These are phyloP conservation scores for Kryptopterus vitreolus DNA, from an alignment of 2,797 vertebrate genomes.

Conservation along the genomic window DNA sequence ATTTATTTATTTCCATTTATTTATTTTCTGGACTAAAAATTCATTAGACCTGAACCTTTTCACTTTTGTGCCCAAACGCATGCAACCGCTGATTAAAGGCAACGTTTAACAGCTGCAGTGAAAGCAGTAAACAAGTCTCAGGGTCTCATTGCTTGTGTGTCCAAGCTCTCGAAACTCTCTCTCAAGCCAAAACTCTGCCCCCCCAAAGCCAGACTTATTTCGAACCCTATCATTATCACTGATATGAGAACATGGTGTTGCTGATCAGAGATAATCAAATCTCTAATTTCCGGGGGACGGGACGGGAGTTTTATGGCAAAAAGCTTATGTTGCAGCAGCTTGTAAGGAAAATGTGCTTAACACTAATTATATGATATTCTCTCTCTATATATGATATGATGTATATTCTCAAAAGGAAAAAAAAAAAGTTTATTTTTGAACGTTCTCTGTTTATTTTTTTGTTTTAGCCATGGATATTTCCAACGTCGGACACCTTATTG, in stretches of 20 bases:
- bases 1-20: no score
- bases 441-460: background rate
- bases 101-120: background rate
- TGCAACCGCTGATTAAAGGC: background rate
- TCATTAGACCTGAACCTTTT: background rate
- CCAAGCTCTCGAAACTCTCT: background rate
- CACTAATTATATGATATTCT: background rate
- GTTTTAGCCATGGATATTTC: background rate
- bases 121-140: background rate
- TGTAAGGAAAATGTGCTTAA: background rate
- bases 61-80: background rate
- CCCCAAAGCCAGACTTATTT: background rate
- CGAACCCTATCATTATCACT: background rate
- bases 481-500: background rate
- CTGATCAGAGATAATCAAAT: background rate
- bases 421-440: background rate
- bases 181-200: background rate
- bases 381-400: no score
- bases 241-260: background rate
- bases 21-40: background rate
- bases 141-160: background rate
- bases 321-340: background rate
- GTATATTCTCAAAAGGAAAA: background rate
- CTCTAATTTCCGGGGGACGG: background rate
- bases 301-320: no score